Evolutionary conservation across 1,140 invertebrate genomes (phyloP), one percentile per base, ranked within the genome.

Genomic region (Patella vulgata): DNA sequence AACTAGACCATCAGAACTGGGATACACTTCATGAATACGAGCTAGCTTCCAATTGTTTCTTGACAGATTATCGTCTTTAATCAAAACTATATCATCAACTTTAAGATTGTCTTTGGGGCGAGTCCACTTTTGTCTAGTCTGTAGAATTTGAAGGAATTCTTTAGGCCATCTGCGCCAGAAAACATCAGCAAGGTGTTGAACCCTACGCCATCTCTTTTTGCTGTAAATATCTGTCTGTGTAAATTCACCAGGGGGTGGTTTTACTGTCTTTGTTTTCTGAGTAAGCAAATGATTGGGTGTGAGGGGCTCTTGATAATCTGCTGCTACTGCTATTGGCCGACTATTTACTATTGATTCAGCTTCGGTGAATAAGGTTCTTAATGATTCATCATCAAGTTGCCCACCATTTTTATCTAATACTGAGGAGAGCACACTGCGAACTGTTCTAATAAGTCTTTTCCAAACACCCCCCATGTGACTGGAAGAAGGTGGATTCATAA

Each of bases 281-380:
- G 66, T 66, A n/a, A 72, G 57, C 3, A 69, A 46, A 43, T 70
- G 64, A 44, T 70, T 73, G 23, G 68, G 71, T n/a, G 64, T 70
- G 1, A 70, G 47, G 0, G 67, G 71, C 21, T 64, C 54, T 8
- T 47, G 27, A 11, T 54, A 46, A 9, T 51, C 30, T 44, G 71
- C 27, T 50, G 2, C 63, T 48, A 36, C n/a, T n/a, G 70, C 61
- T 11, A 69, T 40, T 8, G 63, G 67, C 9, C 70, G 63, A 51
- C 63, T 61, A 31, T 69, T 72, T 33, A 69, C 60, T 30, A 73
- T 66, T 28, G 71, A 57, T 59, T 59, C 61, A 17, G 28, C 69
- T 50, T 71, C 69, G 55, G 61, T 64, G 33, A 70, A 51, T 12
- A 73, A 53, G 23, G 71, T 70, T 43, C 67, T n/a, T n/a, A n/a